These are phyloP conservation scores for Hydraecia micacea DNA, from an alignment of 2,888 invertebrate species.

Conservation along the genomic window DNA sequence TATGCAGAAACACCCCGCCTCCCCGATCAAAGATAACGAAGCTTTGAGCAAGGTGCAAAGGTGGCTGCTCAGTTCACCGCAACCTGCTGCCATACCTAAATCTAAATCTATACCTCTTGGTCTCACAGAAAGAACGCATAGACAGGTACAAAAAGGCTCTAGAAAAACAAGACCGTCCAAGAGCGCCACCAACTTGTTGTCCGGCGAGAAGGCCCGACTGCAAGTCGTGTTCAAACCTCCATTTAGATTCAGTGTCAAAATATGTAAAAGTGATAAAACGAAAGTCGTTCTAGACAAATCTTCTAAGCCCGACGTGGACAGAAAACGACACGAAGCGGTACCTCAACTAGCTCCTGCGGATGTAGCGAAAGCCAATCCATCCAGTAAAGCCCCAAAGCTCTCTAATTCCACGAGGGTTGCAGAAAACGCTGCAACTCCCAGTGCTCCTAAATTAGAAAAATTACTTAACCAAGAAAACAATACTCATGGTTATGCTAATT, in stretches of 20 bases:
- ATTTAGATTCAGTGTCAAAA: conserved; percentile 95
- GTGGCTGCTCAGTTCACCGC: conserved; percentile 94
- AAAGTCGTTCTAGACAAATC: conserved; percentile 91
- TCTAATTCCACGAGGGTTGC: conserved; percentile 76
- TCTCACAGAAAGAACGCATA: conserved; percentile 89
- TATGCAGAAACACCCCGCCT: conserved; percentile 91
- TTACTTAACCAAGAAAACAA: conserved; percentile 72
- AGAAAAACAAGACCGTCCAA: conserved; percentile 91
- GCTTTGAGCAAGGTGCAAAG: conserved; percentile 95
- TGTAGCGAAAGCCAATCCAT: conserved; percentile 76
- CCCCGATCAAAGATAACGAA: conserved; percentile 90
- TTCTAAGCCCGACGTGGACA: conserved; percentile 86
- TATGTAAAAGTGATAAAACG: conserved; percentile 93
- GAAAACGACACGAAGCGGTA: conserved; percentile 79
- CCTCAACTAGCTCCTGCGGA: conserved; percentile 77
- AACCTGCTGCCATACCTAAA: conserved; percentile 92
- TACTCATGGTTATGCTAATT: conserved; percentile 83
- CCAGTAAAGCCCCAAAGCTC: conserved; percentile 78
- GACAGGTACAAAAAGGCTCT: conserved; percentile 88
- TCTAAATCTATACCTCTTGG: conserved; percentile 96
- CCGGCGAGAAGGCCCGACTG: conserved; percentile 92
- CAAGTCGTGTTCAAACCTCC: conserved; percentile 97
- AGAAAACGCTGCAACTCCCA: conserved; percentile 67
- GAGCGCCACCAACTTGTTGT: conserved; percentile 93
- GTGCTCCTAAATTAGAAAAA: conserved; percentile 75